A percentile compares a stretch with the other conserved stretches of the same genome.
Conservation (phyloP, 2,797 vertebrate genomes). For the Hydrocynus forskahlii region DNA sequence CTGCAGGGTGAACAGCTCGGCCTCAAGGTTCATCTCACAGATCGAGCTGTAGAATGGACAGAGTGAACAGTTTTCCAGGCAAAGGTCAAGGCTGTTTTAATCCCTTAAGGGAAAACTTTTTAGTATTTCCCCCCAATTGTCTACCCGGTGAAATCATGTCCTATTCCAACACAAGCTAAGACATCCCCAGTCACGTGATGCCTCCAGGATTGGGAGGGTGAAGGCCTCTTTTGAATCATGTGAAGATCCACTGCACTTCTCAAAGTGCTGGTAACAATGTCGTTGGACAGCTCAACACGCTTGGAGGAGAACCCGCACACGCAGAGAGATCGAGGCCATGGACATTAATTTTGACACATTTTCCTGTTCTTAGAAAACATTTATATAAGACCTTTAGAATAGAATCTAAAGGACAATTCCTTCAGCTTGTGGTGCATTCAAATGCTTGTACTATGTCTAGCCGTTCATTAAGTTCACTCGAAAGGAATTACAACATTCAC, state of each 20-base stretch:
- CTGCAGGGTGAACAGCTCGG: conserved; percentile 94
- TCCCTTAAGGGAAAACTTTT: neutral
- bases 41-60: conserved; percentile 81
- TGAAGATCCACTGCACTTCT: too few relatives aligned
- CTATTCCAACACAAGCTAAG: too few relatives aligned
- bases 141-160: too few relatives aligned
- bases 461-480: neutral
- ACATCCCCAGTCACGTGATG: too few relatives aligned
- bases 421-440: neutral
- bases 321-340: neutral
- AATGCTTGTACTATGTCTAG: neutral
- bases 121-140: neutral
- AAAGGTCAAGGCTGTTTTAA: neutral
- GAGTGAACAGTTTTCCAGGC: neutral
- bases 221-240: too few relatives aligned
- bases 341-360: neutral
- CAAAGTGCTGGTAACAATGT: too few relatives aligned
- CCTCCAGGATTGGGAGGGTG: too few relatives aligned
- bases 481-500: neutral
- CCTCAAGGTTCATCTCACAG: conserved; percentile 95
- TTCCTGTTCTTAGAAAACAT: neutral
- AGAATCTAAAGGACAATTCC: neutral
- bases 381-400: neutral
- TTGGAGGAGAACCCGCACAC: too few relatives aligned
- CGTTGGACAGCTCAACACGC: too few relatives aligned